phyloP scores from a whole-genome alignment of 2,797 vertebrate genomes.

The Pangasius djambal region DNA sequence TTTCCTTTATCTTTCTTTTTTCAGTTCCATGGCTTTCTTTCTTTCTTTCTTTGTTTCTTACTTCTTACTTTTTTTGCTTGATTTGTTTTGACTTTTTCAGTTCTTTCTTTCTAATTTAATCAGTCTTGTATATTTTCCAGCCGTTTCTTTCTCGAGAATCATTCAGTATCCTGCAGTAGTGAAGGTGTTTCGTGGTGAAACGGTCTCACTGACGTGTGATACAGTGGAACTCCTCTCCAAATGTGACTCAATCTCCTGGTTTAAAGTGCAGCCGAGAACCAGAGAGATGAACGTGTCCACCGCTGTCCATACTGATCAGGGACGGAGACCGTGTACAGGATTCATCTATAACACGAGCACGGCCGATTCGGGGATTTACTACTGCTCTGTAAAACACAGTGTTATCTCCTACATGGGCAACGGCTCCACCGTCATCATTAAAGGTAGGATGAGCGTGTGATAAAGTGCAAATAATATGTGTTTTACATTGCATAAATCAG shows the following conservation, averaged over 20 bases:
- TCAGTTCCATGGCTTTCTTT: not conserved
- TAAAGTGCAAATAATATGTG: not conserved
- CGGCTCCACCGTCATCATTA: constrained; percentile 34
- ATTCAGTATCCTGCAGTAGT: constrained; percentile 29
- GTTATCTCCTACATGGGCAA: constrained; percentile 17
- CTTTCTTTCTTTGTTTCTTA: not conserved
- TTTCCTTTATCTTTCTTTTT: not conserved
- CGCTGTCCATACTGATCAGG: not conserved
- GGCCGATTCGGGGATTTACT: constrained; percentile 33
- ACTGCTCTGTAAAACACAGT: constrained; percentile 10
- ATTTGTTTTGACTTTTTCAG: not conserved
- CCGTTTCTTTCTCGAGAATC: not conserved
- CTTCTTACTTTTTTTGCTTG: not conserved
- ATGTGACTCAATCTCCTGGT: constrained; percentile 18
- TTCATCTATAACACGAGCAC: constrained; percentile 12
- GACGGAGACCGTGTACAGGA: not conserved
- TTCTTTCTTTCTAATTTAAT: not conserved
- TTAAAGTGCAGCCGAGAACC: constrained; percentile 11
- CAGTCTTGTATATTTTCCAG: not conserved
- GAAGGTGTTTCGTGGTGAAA: constrained; percentile 11
- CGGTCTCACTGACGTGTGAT: constrained; percentile 25
- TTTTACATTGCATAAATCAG: not conserved
- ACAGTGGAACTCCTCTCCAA: not conserved
- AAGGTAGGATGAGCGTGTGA: constrained; percentile 9
- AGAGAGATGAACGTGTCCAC: not conserved